Base-by-base conservation (phyloP, 2,113 vertebrate species). In the Synodontis membranacea region DNA sequence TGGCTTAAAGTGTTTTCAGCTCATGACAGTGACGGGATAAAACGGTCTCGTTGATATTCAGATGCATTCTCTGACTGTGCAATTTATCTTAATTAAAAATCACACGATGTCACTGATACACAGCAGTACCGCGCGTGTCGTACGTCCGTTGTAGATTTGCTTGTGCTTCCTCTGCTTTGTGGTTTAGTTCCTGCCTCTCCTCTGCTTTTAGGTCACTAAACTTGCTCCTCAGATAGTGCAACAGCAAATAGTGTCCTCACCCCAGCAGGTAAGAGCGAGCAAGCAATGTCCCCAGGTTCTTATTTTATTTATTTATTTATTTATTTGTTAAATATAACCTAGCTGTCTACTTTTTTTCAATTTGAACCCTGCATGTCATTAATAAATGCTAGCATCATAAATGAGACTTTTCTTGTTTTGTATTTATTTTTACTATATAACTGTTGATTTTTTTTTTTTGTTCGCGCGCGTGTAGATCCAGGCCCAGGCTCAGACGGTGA, bases 201-300 rank as follows among this genome's bases (percentile, higher is more conserved):
- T 92, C 88, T 90, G 39, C 83, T 88, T 68, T 78, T 91, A 97
- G 97, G 95, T 97, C 90, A 91, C 96, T 91, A 97, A 97, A 91
- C 91, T 97, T 76, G n/a, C n/a, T n/a, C 96, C 96, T 2, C 96
- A 97, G 88, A 96, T 97, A 87, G 96, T 97, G 86, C 96, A 96
- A 86, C 96, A 96, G 50, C 97, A 97, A 89, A 96, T 97, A 85
- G 96, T 97, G 86, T 96, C 96, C 2, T 96, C 96, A 90, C 93
- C 96, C 46, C 97, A 97, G 88, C 97, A 98, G 96, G 97, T 97
- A 92, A 88, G 90, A 80, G 68, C 81, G 17, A 17, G 10, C 62
- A 6, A 12, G 8, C 68, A 0, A 48, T 3, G 46, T 5, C 25
- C 17, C 60, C n/a, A n/a, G 0, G 2, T 34, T n/a, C 6, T 21